Base-by-base conservation (phyloP, 2,888 invertebrate species). In the Penaeus monodon region DNA sequence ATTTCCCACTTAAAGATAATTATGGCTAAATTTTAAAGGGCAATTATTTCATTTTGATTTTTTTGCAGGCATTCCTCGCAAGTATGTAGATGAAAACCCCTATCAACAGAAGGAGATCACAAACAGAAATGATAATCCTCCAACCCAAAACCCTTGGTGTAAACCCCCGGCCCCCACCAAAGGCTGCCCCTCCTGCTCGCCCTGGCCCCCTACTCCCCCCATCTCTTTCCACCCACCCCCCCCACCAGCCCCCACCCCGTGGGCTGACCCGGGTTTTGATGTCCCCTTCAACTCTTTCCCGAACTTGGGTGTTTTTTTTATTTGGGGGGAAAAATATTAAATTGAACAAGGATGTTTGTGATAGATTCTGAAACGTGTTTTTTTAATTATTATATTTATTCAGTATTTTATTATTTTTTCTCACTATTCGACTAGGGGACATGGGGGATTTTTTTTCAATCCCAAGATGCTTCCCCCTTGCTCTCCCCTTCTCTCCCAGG, bases 81-180 rank as follows among this genome's bases (percentile, higher is more conserved):
- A 98, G 92, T 98, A 98, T 92, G 97, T 98, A 0, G 98, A 98
- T 91, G 98, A 98, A n/a, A 91, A 96, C 95, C 86, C 96, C 96
- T 20, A 96, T 95, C 91, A 91, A 91, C 63, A 93, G 96, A n/a
- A 93, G 95, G 1, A 94, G 96, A 87, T 96, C 97, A 1, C 95
- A 98, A 91, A 97, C 97, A 2, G 98, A 98, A 92, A 99, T 91
- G 98, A 99, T 92, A 98, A 98, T 93, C 98, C 98, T 1, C 97
- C 98, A 0, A 98, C 98, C 98, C 98, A 0, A 95, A 97, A 91
- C 95, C 96, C 0, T 95, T 96, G 92, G 96, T 92, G 95, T 94
- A 91, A 94, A 92, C 38, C 80, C 88, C 20, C 90, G 90, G 65
- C 84, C 91, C 70, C 88, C 90, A 33, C 89, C 89, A 17, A 90